Conservation (phyloP, 2,888 invertebrate genomes). For the Capitulum mitella region DNA sequence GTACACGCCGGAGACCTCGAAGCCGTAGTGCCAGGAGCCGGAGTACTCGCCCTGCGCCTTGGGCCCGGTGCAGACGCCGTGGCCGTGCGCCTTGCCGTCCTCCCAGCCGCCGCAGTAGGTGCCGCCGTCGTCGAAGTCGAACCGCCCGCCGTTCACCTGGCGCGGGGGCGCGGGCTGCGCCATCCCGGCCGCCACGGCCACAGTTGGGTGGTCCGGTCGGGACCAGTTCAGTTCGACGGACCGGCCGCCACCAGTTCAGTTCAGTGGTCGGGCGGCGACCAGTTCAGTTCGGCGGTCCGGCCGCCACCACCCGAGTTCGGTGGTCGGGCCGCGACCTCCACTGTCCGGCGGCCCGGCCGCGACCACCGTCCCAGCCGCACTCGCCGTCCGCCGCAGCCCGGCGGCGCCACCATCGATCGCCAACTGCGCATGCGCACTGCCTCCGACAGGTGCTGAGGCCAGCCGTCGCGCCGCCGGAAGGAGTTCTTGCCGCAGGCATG, state of each 20-base stretch:
- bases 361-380: not conserved
- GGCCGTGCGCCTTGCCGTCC: constrained; percentile 98
- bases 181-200: no score
- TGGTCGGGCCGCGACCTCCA: no score
- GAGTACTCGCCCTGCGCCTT: constrained; percentile 98
- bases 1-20: constrained; percentile 98
- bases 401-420: not conserved
- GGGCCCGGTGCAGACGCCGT: constrained; percentile 95
- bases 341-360: not conserved
- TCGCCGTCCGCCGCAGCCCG: not conserved
- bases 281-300: no score
- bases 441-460: no score
- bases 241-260: no score
- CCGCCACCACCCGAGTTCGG: no score
- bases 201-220: no score
- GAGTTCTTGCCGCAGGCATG: no score
- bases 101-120: constrained; percentile 99
- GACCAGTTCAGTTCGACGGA: no score
- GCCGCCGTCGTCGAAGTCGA: constrained; percentile 99
- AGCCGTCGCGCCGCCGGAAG: no score
- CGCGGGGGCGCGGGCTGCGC: constrained; percentile 36
- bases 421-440: not conserved
- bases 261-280: not conserved
- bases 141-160: constrained; percentile 86
- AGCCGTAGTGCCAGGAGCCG: constrained; percentile 98